A percentile compares a stretch with the other conserved stretches of the same genome.
Conservation (phyloP, 1,140 invertebrate genomes). For the Drosophila lacteicornis region DNA sequence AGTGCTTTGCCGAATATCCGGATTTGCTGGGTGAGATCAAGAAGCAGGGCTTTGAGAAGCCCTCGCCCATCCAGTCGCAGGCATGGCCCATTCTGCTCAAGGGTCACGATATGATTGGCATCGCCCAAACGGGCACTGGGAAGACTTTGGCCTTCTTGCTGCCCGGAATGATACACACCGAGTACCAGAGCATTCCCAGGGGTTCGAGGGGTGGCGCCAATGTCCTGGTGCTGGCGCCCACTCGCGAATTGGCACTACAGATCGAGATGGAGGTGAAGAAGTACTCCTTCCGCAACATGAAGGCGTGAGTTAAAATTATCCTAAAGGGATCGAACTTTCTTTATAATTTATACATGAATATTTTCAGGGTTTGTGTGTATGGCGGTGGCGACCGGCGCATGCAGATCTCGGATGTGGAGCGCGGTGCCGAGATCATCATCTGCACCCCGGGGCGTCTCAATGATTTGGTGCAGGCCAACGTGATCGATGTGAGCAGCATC, state of each 20-base stretch:
- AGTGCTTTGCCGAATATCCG: slow-evolving; percentile 93
- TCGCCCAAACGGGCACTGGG: slow-evolving; percentile 96
- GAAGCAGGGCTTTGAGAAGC: slow-evolving; percentile 90
- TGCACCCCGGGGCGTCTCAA: slow-evolving; percentile 95
- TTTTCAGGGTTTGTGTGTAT: slow-evolving; percentile 91
- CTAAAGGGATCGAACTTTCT: fast-evolving
- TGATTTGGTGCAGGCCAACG: slow-evolving; percentile 89
- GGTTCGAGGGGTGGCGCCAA: slow-evolving; percentile 91
- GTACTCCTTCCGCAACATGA: slow-evolving; percentile 93
- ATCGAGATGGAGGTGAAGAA: slow-evolving; percentile 96
- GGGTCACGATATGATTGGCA: slow-evolving; percentile 95
- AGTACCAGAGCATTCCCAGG: slow-evolving; percentile 90
- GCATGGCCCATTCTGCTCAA: slow-evolving; percentile 95
- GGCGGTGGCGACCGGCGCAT: slow-evolving; percentile 92
- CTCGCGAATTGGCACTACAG: slow-evolving; percentile 95
- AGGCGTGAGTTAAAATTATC: slow-evolving; percentile 87
- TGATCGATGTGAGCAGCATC: slow-evolving; percentile 90
- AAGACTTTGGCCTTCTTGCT: slow-evolving; percentile 96
- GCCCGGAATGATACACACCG: slow-evolving; percentile 95
- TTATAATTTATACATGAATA: neutral
- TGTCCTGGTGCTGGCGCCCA: slow-evolving; percentile 95
- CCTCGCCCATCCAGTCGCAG: slow-evolving; percentile 96
- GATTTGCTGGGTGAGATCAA: slow-evolving; percentile 93
- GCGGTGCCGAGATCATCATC: slow-evolving; percentile 94
- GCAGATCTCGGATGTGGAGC: slow-evolving; percentile 90